phyloP scores from a whole-genome alignment of 1,140 invertebrate genomes.

The Saxidomus purpurata region DNA sequence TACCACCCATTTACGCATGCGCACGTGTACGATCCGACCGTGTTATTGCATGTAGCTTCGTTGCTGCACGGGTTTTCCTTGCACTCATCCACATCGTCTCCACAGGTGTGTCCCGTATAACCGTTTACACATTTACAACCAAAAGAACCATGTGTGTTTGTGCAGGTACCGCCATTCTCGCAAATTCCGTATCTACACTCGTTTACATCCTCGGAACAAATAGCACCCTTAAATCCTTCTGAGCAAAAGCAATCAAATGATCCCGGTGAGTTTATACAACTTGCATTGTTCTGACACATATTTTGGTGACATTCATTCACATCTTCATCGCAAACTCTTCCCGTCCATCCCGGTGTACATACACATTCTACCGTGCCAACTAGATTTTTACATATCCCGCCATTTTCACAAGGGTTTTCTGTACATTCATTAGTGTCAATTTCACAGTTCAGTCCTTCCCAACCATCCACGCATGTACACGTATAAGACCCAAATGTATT shows the following conservation, averaged over 20 bases:
- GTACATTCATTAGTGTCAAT: conserved; percentile 98
- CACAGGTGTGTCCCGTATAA: conserved; percentile 96
- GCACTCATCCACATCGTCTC: conserved; percentile 86
- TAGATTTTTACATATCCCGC: conserved; percentile 97
- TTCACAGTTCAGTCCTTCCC: conserved; percentile 49
- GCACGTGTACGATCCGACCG: conserved; percentile 27
- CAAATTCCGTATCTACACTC: conserved; percentile 89
- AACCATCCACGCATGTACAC: conserved; percentile 35
- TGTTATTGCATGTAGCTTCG: conserved; percentile 64
- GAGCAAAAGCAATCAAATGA: conserved; percentile 54
- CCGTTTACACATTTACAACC: conserved; percentile 91
- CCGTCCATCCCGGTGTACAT: conserved; percentile 94
- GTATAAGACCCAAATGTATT: conserved; percentile 28
- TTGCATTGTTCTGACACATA: conserved; percentile 55
- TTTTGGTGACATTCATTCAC: conserved; percentile 65
- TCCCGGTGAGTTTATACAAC: conserved; percentile 44
- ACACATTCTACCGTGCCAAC: conserved; percentile 97
- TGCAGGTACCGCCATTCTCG: conserved; percentile 95
- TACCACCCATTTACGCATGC: conserved; percentile 91
- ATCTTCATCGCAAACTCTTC: conserved; percentile 93
- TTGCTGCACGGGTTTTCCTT: conserved; percentile 68
- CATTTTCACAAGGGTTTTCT: conserved; percentile 95
- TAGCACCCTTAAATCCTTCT: conserved; percentile 35
- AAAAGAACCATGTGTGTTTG: conserved; percentile 90
- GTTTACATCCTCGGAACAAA: conserved; percentile 41